Base-by-base conservation (phyloP, 2,113 vertebrate genomes). In the Mustela nigripes region DNA sequence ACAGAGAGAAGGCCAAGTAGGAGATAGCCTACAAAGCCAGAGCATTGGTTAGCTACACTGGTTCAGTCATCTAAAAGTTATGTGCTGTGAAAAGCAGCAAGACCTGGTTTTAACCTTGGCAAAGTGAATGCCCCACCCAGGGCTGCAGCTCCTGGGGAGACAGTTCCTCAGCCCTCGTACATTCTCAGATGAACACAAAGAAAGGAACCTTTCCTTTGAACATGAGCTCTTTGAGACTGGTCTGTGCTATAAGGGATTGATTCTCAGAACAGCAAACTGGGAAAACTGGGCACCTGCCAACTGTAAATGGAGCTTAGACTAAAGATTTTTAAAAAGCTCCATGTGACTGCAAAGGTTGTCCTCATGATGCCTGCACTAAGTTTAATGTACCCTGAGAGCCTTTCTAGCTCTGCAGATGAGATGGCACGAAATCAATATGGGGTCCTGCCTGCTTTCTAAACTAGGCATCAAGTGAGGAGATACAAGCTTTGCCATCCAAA, bases 321-420 rank as follows among this genome's bases (percentile, higher is more conserved):
- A 89, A 92, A 48, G 45, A 48, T 48, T 48, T 48, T 48, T 2
- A 48, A 92, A 97, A 90, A 42, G n/a, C 78, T 95, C 83, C 58
- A n/a, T 36, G 83, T 81, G 92, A 76, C 73, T 95, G 81, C 39
- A 89, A 39, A 91, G 60, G 53, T 82, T 94, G 81, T 83, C 58
- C 33, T 39, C 62, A 45, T 7, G 88, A 63, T 91, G 67, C 56
- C 60, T 83, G 78, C 48, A 36, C 18, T 89, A 73, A 93, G 33
- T 97, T 93, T 95, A 91, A 95, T 95, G 93, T 89, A 93, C 78
- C 78, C 73, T 42, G 91, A 95, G 73, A 96, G 39, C 71, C 89
- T 71, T 67, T 86, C 42, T 69, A 86, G 86, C 86, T 95, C 58
- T 50, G 74, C 79, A 42, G 92, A 85, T 78, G 60, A 83, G 89